Percentiles rank a stretch among this genome's conserved stretches.
phyloP scores from a whole-genome alignment of 2,113 vertebrate species.

The Tautogolabrus adspersus region DNA sequence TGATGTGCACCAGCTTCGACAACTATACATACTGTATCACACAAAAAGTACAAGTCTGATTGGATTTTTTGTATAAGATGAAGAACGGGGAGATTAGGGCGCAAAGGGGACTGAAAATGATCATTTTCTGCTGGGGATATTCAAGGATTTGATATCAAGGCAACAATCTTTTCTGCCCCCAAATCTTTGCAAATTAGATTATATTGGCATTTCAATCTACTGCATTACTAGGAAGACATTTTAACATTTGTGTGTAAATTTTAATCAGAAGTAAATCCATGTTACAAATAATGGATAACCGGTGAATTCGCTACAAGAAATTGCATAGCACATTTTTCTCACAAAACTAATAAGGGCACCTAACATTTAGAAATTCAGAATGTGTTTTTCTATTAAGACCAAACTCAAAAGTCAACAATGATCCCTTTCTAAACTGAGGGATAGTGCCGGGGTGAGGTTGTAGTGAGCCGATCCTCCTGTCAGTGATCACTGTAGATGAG shows the following conservation, averaged over 20 bases:
- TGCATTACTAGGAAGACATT: neutral
- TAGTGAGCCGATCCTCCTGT: conserved; percentile 16
- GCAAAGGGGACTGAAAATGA: conserved; percentile 51
- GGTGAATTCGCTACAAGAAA: neutral
- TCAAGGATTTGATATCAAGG: neutral
- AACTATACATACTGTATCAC: conserved; percentile 14
- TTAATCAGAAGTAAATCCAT: too few relatives aligned
- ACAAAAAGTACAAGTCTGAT: conserved; percentile 10
- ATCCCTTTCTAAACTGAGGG: neutral
- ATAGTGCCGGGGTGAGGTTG: conserved; percentile 12
- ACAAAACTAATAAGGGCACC: neutral
- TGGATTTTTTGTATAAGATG: conserved; percentile 8
- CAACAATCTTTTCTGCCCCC: neutral
- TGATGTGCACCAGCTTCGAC: conserved; percentile 32
- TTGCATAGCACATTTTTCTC: neutral
- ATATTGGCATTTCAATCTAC: neutral
- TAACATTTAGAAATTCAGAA: too few relatives aligned
- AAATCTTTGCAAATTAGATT: neutral
- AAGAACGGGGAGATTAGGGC: conserved; percentile 44
- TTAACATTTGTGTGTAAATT: too few relatives aligned
- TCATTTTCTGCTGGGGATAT: conserved; percentile 24
- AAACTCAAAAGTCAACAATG: conserved; percentile 3
- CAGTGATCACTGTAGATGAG: conserved; percentile 62
- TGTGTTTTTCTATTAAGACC: too few relatives aligned
- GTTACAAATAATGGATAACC: neutral